Evolutionary conservation across 2,888 invertebrate species (phyloP).

Genomic region (Brachyptera risi): DNA sequence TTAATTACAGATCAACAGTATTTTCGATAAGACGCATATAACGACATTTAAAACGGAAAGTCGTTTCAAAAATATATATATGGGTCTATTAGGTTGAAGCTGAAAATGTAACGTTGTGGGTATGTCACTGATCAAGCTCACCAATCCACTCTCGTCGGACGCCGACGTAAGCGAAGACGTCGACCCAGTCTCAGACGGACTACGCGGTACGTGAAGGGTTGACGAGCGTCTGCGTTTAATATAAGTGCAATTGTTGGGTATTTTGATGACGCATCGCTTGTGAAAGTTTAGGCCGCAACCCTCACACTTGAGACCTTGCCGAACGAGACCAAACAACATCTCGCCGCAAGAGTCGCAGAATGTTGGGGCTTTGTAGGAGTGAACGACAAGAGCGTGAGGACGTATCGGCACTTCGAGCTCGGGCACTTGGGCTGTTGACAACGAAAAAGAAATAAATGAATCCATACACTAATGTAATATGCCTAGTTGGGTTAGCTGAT

Average conservation of each 20-base stretch:
- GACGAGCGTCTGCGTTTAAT: conserved; percentile 46
- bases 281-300: conserved; percentile 98
- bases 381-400: conserved; percentile 91
- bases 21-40: no score
- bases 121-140: conserved; percentile 57
- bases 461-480: no score
- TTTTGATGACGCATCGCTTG: conserved; percentile 94
- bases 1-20: no score
- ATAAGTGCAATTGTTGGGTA: conserved; percentile 93
- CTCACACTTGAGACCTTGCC: conserved; percentile 98
- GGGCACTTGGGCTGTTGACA: conserved; percentile 49
- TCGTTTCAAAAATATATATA: no score
- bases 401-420: conserved; percentile 61
- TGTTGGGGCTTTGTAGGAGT: conserved; percentile 98
- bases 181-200: conserved; percentile 74
- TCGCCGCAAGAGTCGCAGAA: conserved; percentile 99
- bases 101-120: no score
- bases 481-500: no score
- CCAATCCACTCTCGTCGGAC: conserved; percentile 66
- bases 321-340: conserved; percentile 96
- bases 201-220: conserved; percentile 52
- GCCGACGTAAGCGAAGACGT: conserved; percentile 59
- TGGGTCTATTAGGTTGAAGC: no score
- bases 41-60: no score
- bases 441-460: not conserved